Evolutionary conservation across 1,140 invertebrate genomes (phyloP).

Genomic region (Luehdorfia chinensis): DNA sequence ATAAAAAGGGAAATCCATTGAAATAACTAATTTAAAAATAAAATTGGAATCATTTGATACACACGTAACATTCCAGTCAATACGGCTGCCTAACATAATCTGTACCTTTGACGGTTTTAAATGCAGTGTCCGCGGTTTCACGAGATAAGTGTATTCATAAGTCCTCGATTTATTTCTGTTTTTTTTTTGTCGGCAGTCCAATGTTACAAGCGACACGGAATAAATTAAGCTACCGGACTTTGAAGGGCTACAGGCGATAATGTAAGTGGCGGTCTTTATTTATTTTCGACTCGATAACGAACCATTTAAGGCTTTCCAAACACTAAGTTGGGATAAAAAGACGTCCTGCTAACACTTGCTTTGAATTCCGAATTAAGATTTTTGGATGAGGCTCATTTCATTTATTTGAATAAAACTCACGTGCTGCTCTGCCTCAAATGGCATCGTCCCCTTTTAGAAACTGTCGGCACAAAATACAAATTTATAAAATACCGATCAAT

Average conservation of each 20-base stretch:
- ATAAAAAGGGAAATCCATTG: no score
- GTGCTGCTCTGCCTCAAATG: no score
- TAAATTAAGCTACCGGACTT: conserved; percentile 38
- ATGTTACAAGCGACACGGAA: conserved; percentile 29
- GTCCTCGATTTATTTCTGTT: conserved; percentile 18
- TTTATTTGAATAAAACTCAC: no score
- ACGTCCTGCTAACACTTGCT: conserved; percentile 4
- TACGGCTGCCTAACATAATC: no score
- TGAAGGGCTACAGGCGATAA: conserved; percentile 16
- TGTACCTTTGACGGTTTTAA: conserved; percentile 1
- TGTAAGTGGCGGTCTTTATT: conserved; percentile 17
- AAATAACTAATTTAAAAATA: no score
- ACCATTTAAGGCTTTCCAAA: conserved; percentile 17
- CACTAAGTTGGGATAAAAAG: conserved; percentile 15
- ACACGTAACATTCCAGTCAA: no score
- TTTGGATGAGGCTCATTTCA: not conserved
- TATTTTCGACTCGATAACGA: conserved; percentile 14
- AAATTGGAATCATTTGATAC: no score
- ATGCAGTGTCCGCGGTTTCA: not conserved
- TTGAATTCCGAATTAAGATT: conserved; percentile 11
- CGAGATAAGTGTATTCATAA: conserved; percentile 23
- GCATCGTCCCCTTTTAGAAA: no score
- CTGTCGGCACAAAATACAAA: no score
- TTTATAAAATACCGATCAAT: no score
- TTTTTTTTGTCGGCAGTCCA: conserved; percentile 17